phyloP scores from a whole-genome alignment of 64 coral and sea anemone species.

The Astreopora myriophthalma region DNA sequence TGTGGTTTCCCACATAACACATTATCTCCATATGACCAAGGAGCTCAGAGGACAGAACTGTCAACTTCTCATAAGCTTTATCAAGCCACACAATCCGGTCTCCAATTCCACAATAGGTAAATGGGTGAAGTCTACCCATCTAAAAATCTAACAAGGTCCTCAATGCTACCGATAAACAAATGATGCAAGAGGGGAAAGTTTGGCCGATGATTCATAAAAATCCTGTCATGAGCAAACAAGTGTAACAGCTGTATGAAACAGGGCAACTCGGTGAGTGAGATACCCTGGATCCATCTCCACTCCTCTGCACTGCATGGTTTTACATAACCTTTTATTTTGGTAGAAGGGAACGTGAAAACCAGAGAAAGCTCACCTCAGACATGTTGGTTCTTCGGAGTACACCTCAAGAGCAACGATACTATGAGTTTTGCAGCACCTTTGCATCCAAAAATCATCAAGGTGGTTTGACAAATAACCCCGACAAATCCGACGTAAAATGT shows the following conservation, averaged over 20 bases:
- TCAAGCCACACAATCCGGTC: too few relatives aligned
- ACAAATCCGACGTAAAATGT: constrained; percentile 69
- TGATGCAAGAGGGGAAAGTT: constrained; percentile 36
- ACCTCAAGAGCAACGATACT: constrained; percentile 18
- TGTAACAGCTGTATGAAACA: constrained; percentile 3
- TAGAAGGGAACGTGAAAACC: constrained; percentile 54
- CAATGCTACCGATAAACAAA: constrained; percentile 45
- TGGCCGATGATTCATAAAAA: constrained; percentile 29
- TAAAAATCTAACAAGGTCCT: constrained; percentile 57
- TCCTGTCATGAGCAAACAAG: constrained; percentile 48
- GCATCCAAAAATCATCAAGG: constrained; percentile 61
- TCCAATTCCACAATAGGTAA: too few relatives aligned
- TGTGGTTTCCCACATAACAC: too few relatives aligned
- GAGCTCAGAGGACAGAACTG: too few relatives aligned
- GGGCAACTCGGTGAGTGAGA: constrained; percentile 28
- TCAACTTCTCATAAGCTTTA: too few relatives aligned
- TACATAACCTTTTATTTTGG: constrained; percentile 59
- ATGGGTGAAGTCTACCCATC: too few relatives aligned
- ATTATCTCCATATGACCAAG: too few relatives aligned
- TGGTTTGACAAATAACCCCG: background rate
- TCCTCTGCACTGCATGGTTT: constrained; percentile 42
- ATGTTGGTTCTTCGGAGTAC: constrained; percentile 56
- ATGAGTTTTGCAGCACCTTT: constrained; percentile 10
- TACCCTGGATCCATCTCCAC: constrained; percentile 4
- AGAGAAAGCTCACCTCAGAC: constrained; percentile 32